Base-by-base conservation (phyloP, 2,888 invertebrate genomes). In the Archips xylosteana region DNA sequence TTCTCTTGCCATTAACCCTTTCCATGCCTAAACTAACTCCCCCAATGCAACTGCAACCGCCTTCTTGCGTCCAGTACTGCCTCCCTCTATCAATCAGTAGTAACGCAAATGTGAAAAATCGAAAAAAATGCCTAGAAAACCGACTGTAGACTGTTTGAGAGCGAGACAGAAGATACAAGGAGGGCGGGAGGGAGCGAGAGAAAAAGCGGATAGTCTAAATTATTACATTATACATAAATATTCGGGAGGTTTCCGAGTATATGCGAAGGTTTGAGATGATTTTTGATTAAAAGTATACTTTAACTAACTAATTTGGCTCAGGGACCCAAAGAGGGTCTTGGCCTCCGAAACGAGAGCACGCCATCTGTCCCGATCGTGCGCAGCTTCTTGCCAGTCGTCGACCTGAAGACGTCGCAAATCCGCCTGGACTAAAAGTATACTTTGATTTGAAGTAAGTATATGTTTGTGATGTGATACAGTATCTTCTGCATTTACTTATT, bases 201-300 rank as follows among this genome's bases (percentile, higher is more conserved):
- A 65, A 73, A 73, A 74, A 78, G 78, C 82, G 85, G 83, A 87
- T 88, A 85, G 89, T 87, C 91, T 89, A 89, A 90, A 90, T 91
- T 90, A 91, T 90, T 89, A 85, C 89, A 88, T 88, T 89, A 89
- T 89, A 90, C 88, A 87, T 90, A 90, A 89, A 90, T 89, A 90
- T 88, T 89, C 83, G 84, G 85, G 83, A 80, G 85, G 82, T 81
- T 82, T 77, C 75, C 65, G 64, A 64, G 88, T 85, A 88, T 84
- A 84, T 77, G 81, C 9, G 13, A 76, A 74, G 64, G 60, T 74
- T 71, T 51, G 13, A 84, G 85, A 87, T 77, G 64, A 66, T 64
- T 59, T 45, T 59, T 15, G 45, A 60, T 65, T 61, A 23, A 15
- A 32, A 45, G 5, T 45, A 10, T 45, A 8, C 8, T 45, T n/a